A percentile compares a stretch with the other conserved stretches of the same genome.
Conservation (phyloP, 2,797 vertebrate genomes). For the Clarias laeviceps region DNA sequence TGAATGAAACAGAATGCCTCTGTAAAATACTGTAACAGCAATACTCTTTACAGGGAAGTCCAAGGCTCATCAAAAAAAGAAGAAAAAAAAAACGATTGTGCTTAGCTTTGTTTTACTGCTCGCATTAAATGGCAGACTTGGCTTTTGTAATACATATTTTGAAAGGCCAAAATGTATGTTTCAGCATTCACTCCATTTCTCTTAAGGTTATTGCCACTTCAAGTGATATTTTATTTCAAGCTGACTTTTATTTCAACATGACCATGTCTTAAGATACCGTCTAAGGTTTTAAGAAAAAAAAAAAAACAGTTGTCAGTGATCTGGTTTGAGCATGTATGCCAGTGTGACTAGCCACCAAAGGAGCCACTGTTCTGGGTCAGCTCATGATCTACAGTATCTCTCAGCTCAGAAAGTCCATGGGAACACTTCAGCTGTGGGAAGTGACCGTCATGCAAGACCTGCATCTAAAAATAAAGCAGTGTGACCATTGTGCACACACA, state of each 20-base stretch:
- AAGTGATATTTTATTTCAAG: constrained; percentile 12
- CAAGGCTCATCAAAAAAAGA: constrained; percentile 66
- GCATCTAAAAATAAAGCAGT: constrained; percentile 52
- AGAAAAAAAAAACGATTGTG: constrained; percentile 64
- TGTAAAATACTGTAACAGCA: constrained; percentile 20
- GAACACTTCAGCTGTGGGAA: constrained; percentile 57
- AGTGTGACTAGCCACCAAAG: constrained; percentile 45
- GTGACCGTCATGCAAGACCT: constrained; percentile 56
- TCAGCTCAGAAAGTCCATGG: constrained; percentile 60
- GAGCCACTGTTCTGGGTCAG: constrained; percentile 55
- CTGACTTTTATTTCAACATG: not conserved
- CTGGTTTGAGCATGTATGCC: constrained; percentile 39
- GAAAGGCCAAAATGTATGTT: constrained; percentile 20
- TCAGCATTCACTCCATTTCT: constrained; percentile 37
- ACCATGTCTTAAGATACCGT: not conserved
- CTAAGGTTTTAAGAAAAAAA: not conserved
- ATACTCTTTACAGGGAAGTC: constrained; percentile 32
- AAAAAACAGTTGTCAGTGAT: not conserved
- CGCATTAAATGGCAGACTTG: constrained; percentile 65
- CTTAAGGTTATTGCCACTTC: constrained; percentile 15
- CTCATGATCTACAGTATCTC: constrained; percentile 49
- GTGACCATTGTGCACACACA: constrained; percentile 43
- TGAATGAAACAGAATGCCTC: constrained; percentile 39
- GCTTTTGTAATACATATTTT: constrained; percentile 60
- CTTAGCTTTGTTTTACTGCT: constrained; percentile 62